Base-by-base conservation (phyloP, 2,888 invertebrate genomes). In the Euspilapteryx auroguttella region DNA sequence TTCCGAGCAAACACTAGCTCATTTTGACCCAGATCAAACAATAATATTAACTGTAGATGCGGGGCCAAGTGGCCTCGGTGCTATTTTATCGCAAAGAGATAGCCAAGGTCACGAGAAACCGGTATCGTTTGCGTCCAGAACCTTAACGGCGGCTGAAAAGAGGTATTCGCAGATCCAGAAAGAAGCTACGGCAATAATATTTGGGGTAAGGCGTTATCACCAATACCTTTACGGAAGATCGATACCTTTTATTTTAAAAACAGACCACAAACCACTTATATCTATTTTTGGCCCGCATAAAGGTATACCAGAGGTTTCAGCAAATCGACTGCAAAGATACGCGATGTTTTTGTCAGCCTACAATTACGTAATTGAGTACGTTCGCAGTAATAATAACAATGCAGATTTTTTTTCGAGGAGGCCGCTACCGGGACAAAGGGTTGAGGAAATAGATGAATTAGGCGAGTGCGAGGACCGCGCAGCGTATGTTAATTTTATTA, bases 281-380 rank as follows among this genome's bases (percentile, higher is more conserved):
- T 31, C 35, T 1, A 39, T 39, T 11, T 37, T 40, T 20, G 35
- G 34, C 1, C 34, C 33, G 0, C 14, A 41, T 10, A 17, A 25
- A 8, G 38, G 37, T 7, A 33, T 41, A 3, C 36, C 37, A 1
- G 37, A 37, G 21, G 30, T 36, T 4, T 30, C 40, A 0, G 40
- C 40, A 3, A 37, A 39, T 14, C 14, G 39, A 2, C 21, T 39
- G 8, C 37, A 39, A 17, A 25, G 39, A 5, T 37, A 39, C 13
- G 40, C 37, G 12, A 24, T 39, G 10, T 37, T 39, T 24, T 24
- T 37, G 17, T 12, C 27, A 13, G 34, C 14, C 2, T 37, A 37
- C 29, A 39, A 39, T 27, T 37, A 34, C 28, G 21, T 4, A 5
- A 37, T 39, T 3, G 37, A 37, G 15, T 37, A 35, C 15, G 25